These are phyloP conservation scores for Graptemys geographica DNA, from an alignment of 2,797 vertebrate species.

Conservation along the genomic window DNA sequence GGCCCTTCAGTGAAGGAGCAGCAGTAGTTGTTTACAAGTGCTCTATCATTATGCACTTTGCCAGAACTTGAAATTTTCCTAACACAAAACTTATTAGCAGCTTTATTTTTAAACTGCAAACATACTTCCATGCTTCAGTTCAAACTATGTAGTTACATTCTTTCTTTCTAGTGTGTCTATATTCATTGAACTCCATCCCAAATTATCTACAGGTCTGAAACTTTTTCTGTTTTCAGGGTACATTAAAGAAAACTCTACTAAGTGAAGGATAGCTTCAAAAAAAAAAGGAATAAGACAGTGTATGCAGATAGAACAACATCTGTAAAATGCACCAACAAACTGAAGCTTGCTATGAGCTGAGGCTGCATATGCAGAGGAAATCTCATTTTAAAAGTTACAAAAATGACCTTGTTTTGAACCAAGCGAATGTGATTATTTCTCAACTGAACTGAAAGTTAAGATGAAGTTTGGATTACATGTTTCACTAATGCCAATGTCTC, in stretches of 20 bases:
- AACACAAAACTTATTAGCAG: neutral
- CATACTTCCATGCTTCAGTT: neutral
- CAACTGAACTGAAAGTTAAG: conserved; percentile 73
- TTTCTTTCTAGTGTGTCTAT: neutral
- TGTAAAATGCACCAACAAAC: conserved; percentile 54
- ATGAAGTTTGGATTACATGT: conserved; percentile 71
- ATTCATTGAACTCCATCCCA: neutral
- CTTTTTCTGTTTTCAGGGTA: conserved; percentile 39
- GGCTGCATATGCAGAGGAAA: conserved; percentile 59
- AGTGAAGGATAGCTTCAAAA: conserved; percentile 41
- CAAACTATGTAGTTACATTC: neutral
- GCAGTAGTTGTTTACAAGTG: neutral
- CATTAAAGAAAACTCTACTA: conserved; percentile 32
- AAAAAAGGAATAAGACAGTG: conserved; percentile 19
- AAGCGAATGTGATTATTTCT: conserved; percentile 74
- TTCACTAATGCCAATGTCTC: conserved; percentile 74
- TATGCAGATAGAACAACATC: conserved; percentile 42
- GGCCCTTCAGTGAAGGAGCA: neutral
- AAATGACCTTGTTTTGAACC: conserved; percentile 74
- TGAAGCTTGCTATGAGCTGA: conserved; percentile 56
- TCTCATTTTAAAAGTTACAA: conserved; percentile 67
- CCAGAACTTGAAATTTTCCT: neutral
- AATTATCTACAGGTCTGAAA: neutral
- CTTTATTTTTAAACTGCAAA: neutral
- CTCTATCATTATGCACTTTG: neutral